Base-by-base conservation (phyloP, 2,113 vertebrate species). In the Chlamydotis undulata region DNA sequence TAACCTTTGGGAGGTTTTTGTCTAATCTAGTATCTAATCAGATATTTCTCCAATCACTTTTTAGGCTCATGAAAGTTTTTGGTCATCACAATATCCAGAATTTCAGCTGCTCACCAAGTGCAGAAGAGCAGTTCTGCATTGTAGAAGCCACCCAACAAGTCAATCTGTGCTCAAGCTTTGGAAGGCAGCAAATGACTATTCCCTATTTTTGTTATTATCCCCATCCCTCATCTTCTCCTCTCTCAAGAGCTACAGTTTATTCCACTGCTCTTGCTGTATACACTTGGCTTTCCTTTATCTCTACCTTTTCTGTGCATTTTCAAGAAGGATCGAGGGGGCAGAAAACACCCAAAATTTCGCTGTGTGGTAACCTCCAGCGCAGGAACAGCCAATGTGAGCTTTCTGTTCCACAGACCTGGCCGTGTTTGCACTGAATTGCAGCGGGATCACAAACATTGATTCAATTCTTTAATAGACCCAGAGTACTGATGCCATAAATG, bases 321-420 rank as follows among this genome's bases (percentile, higher is more conserved):
- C 69, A 41, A 33, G 50, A 76, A 59, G 33, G 49, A 13, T 25
- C 2, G 5, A 68, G 6, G 16, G 19, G 22, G 24, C 63, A 86
- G 21, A 47, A 24, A 47, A 19, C 33, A 47, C 28, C 33, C 28
- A 6, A 17, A 65, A 18, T 25, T 21, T 76, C n/a, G 3, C 14
- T 12, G 10, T 0, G 1, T 8, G 6, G 68, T 33, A 25, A 33
- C 22, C 35, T 22, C 49, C 23, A 5, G 70, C 1, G 16, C 23
- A 61, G 55, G 41, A 55, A 43, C 2, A 3, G 28, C 37, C 67
- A 39, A 45, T 4, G 1, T 49, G 12, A 21, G 12, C 52, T 75
- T 80, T 41, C 67, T 69, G 31, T 25, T 63, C 41, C 25, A 13
- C 1, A 1, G 28, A 53, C 10, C 37, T 43, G n/a, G 4, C 57